Evolutionary conservation across 37 sponge, comb jelly and placozoan genomes (phyloP).

Genomic region (Beroe ovata): DNA sequence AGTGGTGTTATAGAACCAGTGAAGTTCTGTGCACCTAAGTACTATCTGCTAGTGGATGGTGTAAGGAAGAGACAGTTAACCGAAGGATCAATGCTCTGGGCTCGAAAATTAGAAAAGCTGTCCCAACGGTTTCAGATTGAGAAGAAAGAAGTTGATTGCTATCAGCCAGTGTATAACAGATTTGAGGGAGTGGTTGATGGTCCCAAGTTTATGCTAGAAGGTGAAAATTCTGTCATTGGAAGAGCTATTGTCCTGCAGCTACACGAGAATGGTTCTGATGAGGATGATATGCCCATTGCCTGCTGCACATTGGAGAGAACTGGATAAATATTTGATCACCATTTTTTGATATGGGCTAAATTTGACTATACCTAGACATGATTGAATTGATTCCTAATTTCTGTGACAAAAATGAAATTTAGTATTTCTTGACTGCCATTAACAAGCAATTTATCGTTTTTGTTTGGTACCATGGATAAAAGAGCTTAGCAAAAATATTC

Average conservation of each 20-base stretch:
- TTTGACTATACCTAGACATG: too few species aligned
- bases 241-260: slow-evolving; percentile 9
- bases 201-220: background rate
- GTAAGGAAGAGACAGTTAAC: background rate
- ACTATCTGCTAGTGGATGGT: background rate
- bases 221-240: background rate
- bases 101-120: background rate
- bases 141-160: slow-evolving; percentile 2
- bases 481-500: too few species aligned
- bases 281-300: background rate
- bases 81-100: background rate
- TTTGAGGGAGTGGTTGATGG: background rate
- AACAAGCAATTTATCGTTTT: too few species aligned
- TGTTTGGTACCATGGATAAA: too few species aligned
- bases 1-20: background rate
- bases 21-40: background rate
- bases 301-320: background rate
- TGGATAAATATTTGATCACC: too few species aligned
- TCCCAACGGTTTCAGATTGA: background rate
- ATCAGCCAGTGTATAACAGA: background rate
- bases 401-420: too few species aligned
- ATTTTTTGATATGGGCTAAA: too few species aligned
- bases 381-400: too few species aligned
- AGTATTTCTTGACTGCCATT: too few species aligned
- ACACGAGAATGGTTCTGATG: background rate